Conservation (phyloP, 1,140 invertebrate genomes). For the Formica selysi region DNA sequence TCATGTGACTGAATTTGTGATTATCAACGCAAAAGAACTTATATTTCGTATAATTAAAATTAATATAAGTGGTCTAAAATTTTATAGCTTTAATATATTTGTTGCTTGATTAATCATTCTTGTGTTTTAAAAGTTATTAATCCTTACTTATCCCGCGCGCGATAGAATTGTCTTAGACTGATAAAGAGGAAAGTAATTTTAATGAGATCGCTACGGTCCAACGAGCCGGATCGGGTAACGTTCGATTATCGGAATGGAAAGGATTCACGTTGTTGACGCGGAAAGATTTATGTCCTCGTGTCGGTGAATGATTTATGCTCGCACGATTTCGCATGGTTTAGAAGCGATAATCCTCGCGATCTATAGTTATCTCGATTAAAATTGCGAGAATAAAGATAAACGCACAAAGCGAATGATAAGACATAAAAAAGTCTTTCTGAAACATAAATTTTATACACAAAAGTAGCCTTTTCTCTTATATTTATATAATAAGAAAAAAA, state of each 20-base stretch:
- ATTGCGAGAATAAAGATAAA: slow-evolving; percentile 31
- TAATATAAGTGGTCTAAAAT: slow-evolving; percentile 15
- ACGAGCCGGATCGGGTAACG: slow-evolving; percentile 24
- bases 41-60: background rate
- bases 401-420: background rate
- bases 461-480: no score
- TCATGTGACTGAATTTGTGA: background rate
- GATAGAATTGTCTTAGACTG: slow-evolving; percentile 47
- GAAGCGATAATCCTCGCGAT: slow-evolving; percentile 39
- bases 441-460: background rate
- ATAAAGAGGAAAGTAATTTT: slow-evolving; percentile 45
- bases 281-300: slow-evolving; percentile 44
- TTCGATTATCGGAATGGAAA: slow-evolving; percentile 53
- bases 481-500: background rate
- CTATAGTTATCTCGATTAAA: slow-evolving; percentile 54
- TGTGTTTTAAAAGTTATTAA: slow-evolving; percentile 26
- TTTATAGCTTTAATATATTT: slow-evolving; percentile 2
- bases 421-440: background rate
- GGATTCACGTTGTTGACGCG: slow-evolving; percentile 49
- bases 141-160: slow-evolving; percentile 26
- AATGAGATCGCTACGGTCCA: slow-evolving; percentile 54
- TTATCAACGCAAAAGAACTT: background rate
- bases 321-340: slow-evolving; percentile 42
- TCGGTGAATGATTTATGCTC: slow-evolving; percentile 63
- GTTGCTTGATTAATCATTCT: background rate